These are phyloP conservation scores for Diabrotica undecimpunctata DNA, from an alignment of 1,140 invertebrate species.

Conservation along the genomic window DNA sequence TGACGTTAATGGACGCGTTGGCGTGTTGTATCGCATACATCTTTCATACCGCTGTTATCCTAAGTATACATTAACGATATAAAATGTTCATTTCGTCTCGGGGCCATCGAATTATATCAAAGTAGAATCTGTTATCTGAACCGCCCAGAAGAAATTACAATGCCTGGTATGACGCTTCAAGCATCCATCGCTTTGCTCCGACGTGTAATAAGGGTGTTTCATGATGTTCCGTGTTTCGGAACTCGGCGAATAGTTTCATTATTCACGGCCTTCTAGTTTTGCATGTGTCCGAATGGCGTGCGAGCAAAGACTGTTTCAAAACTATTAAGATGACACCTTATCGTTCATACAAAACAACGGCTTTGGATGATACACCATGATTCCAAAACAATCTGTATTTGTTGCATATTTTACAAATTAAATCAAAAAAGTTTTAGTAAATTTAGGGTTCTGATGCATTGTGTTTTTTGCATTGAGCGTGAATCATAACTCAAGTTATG, in stretches of 20 bases:
- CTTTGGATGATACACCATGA: too few species aligned
- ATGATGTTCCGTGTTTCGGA: conserved; percentile 4
- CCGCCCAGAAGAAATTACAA: conserved; percentile 11
- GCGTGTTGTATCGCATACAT: conserved; percentile 6
- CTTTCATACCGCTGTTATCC: conserved; percentile 10
- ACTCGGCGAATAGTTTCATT: conserved; percentile 13
- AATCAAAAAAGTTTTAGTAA: too few species aligned
- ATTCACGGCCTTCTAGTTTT: conserved; percentile 10
- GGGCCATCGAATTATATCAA: conserved; percentile 14
- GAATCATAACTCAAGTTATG: too few species aligned
- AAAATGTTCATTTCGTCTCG: conserved; percentile 7
- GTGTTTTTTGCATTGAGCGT: too few species aligned
- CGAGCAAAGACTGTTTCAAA: neutral
- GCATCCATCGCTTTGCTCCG: neutral
- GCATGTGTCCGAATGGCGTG: neutral
- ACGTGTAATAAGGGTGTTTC: conserved; percentile 11
- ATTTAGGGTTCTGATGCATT: too few species aligned
- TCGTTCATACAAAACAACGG: too few species aligned
- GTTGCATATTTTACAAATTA: too few species aligned
- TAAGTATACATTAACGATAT: conserved; percentile 11
- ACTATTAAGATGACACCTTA: too few species aligned
- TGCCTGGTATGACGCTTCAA: conserved; percentile 6
- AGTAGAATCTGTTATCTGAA: conserved; percentile 12
- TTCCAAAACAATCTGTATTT: too few species aligned
- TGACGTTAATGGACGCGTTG: neutral